Conservation (phyloP, 2,888 invertebrate species). For the Sphaerophoria rueppellii region DNA sequence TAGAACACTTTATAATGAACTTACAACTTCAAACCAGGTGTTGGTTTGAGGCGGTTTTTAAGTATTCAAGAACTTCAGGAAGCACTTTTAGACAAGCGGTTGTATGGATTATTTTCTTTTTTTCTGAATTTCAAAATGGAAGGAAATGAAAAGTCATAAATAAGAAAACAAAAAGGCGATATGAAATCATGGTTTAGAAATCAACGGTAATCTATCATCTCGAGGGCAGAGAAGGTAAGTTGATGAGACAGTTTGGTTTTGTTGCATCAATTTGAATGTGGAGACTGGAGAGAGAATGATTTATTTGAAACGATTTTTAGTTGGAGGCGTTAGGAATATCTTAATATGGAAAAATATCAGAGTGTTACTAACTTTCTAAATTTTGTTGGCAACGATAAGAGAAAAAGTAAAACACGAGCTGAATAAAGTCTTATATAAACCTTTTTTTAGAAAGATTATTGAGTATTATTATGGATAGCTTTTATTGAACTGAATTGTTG, state of each 20-base stretch:
- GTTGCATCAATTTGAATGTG: neutral
- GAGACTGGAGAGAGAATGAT: no score
- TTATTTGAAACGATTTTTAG: neutral
- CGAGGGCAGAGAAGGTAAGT: conserved; percentile 4
- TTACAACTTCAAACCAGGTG: conserved; percentile 42
- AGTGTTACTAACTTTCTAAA: no score
- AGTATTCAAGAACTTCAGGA: conserved; percentile 54
- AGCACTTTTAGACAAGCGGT: conserved; percentile 36
- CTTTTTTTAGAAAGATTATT: no score
- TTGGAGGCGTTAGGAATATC: neutral
- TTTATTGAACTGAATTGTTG: no score
- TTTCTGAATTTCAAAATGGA: neutral
- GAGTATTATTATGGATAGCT: no score
- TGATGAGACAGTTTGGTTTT: conserved; percentile 9
- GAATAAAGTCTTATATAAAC: no score
- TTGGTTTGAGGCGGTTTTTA: conserved; percentile 34
- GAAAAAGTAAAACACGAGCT: no score
- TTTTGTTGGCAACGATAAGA: no score
- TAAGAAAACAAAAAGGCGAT: conserved; percentile 28
- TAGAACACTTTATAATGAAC: conserved; percentile 12
- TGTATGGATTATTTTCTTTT: neutral
- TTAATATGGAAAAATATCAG: neutral
- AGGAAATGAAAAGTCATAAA: conserved; percentile 40
- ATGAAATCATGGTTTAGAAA: conserved; percentile 20
- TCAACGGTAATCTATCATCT: conserved; percentile 46